Evolutionary conservation across 37 sponge, comb jelly and placozoan genomes (phyloP).

Genomic region (Mnemiopsis leidyi): DNA sequence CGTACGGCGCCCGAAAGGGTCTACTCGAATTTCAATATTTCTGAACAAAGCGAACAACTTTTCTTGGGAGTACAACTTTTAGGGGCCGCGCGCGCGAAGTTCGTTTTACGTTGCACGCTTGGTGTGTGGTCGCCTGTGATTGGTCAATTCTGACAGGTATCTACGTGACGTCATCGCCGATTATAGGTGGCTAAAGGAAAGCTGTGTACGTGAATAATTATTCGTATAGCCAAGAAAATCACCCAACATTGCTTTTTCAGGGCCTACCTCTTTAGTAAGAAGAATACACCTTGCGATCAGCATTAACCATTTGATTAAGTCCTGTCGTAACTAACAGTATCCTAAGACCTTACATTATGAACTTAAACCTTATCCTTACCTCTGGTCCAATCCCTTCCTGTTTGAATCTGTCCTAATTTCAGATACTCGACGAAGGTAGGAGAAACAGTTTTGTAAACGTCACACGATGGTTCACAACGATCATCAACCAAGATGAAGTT

Average conservation of each 20-base stretch:
- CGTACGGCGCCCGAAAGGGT: not conserved
- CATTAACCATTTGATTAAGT: too few species aligned
- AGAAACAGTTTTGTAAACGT: not conserved
- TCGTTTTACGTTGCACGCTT: not conserved
- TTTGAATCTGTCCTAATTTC: too few species aligned
- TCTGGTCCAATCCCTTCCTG: not conserved
- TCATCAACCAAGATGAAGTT: slow-evolving; percentile 60
- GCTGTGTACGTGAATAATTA: too few species aligned
- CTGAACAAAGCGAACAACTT: not conserved
- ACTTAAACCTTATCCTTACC: too few species aligned
- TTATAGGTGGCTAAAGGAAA: too few species aligned
- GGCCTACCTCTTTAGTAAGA: too few species aligned
- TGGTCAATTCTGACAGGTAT: not conserved
- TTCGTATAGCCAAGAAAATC: too few species aligned
- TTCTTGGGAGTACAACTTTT: not conserved
- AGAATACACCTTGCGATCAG: too few species aligned
- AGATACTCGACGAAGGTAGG: slow-evolving; percentile 13
- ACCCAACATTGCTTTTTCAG: too few species aligned
- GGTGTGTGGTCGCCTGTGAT: not conserved
- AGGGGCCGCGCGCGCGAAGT: slow-evolving; percentile 59
- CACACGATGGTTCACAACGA: slow-evolving; percentile 39
- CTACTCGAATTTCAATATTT: not conserved
- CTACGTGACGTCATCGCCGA: not conserved
- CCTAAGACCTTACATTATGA: too few species aligned
- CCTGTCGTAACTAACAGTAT: too few species aligned